phyloP scores from a whole-genome alignment of 2,113 vertebrate species.

The Crotalus tigris region DNA sequence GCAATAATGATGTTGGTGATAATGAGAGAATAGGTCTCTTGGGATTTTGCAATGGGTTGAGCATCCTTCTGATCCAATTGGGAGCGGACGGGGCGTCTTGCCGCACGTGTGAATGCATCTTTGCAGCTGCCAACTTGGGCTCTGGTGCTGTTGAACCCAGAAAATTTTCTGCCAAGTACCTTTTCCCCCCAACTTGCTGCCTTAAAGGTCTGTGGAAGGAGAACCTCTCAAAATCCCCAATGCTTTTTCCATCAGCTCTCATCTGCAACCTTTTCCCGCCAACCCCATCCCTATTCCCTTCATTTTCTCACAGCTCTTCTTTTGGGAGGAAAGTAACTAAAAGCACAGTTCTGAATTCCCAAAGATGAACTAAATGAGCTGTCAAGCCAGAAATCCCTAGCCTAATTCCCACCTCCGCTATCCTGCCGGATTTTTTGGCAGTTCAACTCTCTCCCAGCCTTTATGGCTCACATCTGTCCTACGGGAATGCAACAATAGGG shows the following conservation, averaged over 20 bases:
- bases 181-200: not conserved
- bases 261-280: not conserved
- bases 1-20: not conserved
- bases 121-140: not conserved
- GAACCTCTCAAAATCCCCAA: not conserved
- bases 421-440: too few species aligned
- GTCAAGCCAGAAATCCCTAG: not conserved
- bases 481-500: not conserved
- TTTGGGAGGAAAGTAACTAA: not conserved
- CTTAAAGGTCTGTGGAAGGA: not conserved
- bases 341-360: not conserved
- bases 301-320: not conserved
- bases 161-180: too few species aligned
- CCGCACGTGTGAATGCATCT: not conserved
- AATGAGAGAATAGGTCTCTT: too few species aligned
- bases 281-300: not conserved
- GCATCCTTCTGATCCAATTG: not conserved
- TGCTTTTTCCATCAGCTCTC: not conserved
- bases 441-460: not conserved
- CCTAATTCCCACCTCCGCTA: too few species aligned
- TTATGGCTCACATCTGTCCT: not conserved
- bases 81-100: not conserved
- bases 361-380: not conserved
- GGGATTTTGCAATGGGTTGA: not conserved
- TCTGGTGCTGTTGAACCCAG: not conserved